Percentiles rank a stretch among this genome's conserved stretches.
Conservation (phyloP, 2,113 vertebrate genomes). For the Scopus umbretta region DNA sequence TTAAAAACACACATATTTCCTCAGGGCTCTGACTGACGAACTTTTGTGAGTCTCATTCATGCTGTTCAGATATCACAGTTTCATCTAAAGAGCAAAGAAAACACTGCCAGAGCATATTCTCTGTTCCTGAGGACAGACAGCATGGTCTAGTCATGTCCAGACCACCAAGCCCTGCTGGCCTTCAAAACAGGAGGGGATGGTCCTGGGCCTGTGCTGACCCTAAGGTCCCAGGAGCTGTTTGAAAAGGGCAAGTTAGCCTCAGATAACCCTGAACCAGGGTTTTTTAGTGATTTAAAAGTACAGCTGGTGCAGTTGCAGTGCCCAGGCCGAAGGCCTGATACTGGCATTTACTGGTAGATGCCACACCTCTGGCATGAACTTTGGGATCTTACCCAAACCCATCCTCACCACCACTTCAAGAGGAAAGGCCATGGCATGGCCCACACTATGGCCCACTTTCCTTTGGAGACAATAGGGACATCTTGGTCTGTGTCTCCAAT, state of each 20-base stretch:
- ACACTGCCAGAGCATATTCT: background rate
- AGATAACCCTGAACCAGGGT: background rate
- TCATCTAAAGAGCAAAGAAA: background rate
- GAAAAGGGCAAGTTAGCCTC: background rate
- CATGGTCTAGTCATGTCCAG: background rate
- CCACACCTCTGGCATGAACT: background rate
- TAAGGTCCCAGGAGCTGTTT: background rate
- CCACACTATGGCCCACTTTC: background rate
- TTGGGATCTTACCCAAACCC: background rate
- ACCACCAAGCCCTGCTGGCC: background rate
- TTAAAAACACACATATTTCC: background rate
- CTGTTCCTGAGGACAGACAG: background rate
- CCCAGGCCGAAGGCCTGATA: background rate
- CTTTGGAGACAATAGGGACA: background rate
- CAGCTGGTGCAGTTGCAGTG: background rate
- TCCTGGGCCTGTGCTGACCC: background rate
- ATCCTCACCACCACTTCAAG: background rate
- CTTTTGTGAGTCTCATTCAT: background rate
- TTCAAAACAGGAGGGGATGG: background rate
- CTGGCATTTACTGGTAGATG: background rate
- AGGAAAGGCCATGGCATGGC: background rate
- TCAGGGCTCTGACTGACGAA: background rate
- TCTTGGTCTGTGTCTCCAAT: background rate
- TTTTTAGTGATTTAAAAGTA: background rate
- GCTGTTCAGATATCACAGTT: background rate